A percentile compares a stretch with the other conserved stretches of the same genome.
Evolutionary conservation across 2,113 vertebrate genomes (phyloP).

Genomic region (Ammospiza nelsoni): DNA sequence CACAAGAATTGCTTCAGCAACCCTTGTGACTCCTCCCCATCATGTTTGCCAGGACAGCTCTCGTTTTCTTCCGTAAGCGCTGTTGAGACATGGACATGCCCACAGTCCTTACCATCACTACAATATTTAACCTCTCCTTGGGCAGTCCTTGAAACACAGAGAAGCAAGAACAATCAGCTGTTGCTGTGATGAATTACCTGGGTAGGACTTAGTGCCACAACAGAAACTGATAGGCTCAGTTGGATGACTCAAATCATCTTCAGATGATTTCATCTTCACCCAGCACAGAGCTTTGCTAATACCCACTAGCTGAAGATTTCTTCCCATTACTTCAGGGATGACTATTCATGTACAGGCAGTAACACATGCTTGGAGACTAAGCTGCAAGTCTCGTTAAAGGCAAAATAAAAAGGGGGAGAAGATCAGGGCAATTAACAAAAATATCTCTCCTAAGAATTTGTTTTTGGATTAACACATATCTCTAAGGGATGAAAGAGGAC

Average conservation of each 20-base stretch:
- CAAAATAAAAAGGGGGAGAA: background rate
- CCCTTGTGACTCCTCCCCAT: background rate
- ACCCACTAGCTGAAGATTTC: background rate
- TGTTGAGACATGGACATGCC: background rate
- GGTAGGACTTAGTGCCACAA: background rate
- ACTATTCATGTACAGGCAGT: background rate
- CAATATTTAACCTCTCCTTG: background rate
- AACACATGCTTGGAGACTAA: background rate
- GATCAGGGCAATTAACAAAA: background rate
- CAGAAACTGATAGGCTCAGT: background rate
- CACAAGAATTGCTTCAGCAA: conserved; percentile 33
- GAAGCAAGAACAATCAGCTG: background rate
- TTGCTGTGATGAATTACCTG: background rate
- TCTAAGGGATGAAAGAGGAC: background rate
- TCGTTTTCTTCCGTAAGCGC: background rate
- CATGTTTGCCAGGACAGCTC: background rate
- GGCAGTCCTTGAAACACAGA: background rate
- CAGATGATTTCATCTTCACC: background rate
- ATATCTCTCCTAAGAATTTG: background rate
- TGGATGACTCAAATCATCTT: background rate
- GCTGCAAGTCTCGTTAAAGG: background rate
- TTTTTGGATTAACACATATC: background rate
- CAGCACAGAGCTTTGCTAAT: background rate
- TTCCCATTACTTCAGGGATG: background rate
- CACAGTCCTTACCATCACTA: background rate